Conservation (phyloP, 2,888 invertebrate genomes). For the Julus scanicus region DNA sequence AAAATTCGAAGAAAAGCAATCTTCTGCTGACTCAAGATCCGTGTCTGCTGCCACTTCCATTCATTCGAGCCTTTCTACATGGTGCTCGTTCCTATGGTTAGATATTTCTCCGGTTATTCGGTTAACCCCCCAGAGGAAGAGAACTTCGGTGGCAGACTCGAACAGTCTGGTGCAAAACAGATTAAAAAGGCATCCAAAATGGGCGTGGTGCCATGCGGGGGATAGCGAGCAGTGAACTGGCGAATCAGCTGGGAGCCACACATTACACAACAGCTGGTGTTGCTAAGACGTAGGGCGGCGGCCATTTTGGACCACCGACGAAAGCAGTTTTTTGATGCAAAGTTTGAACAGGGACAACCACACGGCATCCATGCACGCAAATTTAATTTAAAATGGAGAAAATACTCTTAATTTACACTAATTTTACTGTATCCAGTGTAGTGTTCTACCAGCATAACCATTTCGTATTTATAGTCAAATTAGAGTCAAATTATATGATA, state of each 20-base stretch:
- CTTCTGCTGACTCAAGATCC: not conserved
- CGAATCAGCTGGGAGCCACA: slow-evolving; percentile 41
- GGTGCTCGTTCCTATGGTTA: no score
- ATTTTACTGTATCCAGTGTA: no score
- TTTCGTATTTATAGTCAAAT: no score
- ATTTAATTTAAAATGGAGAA: no score
- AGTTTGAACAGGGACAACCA: no score
- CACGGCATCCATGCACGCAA: no score
- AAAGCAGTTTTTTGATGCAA: not conserved
- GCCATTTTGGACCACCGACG: not conserved
- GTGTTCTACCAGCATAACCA: no score
- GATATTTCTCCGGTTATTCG: not conserved
- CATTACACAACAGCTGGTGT: slow-evolving; percentile 36
- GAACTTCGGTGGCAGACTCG: not conserved
- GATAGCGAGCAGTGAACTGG: not conserved
- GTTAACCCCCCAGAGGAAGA: not conserved
- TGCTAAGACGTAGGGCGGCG: slow-evolving; percentile 4
- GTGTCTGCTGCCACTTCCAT: not conserved
- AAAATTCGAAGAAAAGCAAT: not conserved
- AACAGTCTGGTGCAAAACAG: not conserved
- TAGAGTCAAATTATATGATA: no score
- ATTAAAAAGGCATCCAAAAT: not conserved
- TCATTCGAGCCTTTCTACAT: not conserved
- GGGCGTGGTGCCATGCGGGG: slow-evolving; percentile 21
- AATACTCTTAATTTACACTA: no score